Evolutionary conservation across 2,113 vertebrate species (phyloP), one percentile per base, ranked within the genome.

Genomic region (Urocitellus parryii): DNA sequence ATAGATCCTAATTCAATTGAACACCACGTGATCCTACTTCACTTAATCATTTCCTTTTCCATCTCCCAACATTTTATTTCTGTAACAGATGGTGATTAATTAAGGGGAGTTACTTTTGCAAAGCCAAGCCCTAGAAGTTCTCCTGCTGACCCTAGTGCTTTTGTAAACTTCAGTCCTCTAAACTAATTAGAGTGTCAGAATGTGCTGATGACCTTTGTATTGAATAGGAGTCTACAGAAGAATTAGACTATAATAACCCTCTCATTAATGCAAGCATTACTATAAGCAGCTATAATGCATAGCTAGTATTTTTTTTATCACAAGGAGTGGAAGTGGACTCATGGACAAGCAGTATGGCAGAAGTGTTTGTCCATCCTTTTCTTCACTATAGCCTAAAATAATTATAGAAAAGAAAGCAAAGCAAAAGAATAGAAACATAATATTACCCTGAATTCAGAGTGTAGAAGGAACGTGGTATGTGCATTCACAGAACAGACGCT

Each of bases 141-240:
- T 82, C 56, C 14, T 90, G 27, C 22, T 89, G 68, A 80, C 63
- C 0, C 8, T 29, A 45, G 18, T 83, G 10, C 48, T 96, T 96
- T 97, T 65, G 78, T 74, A 95, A 84, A 65, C 13, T 16, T 83
- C 70, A 92, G 68, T 4, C 8, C 12, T 94, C 42, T 74, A 42
- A 10, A 89, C 90, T 93, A 94, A 95, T 91, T 94, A 94, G 58
- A 79, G 67, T 77, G 51, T 37, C 72, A 96, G 22, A 90, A 83
- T 61, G 8, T 80, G 42, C 82, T 91, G 37, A 85, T 73, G 67
- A 79, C 82, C 61, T 96, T 67, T 91, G 34, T 51, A 82, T 39
- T 48, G 8, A 93, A 51, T 39, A 93, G 13, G 58, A 61, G 24
- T 81, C n/a, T 51, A 73, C 2, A 56, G 78, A 88, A 77, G 34